Evolutionary conservation across 2,888 invertebrate genomes (phyloP).

Genomic region (Graphium colonna): DNA sequence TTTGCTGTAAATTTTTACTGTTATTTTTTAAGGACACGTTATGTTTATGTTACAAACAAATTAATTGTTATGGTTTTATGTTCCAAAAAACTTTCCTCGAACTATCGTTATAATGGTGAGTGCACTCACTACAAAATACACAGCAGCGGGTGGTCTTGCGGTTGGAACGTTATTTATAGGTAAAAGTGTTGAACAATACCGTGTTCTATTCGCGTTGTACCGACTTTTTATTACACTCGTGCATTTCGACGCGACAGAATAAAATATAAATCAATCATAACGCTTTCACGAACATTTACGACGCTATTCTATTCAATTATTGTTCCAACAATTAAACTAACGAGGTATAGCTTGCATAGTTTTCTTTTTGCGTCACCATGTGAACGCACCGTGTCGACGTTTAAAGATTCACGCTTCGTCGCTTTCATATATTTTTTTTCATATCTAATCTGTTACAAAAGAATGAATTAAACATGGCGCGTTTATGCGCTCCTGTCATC

Average conservation of each 20-base stretch:
- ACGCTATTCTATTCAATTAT: too few relatives aligned
- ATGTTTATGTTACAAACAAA: too few relatives aligned
- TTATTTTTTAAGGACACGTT: too few relatives aligned
- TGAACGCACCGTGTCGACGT: neutral
- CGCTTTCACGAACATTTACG: conserved; percentile 12
- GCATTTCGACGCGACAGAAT: neutral
- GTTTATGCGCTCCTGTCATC: conserved; percentile 12
- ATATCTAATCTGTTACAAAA: conserved; percentile 8
- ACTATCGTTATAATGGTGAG: too few relatives aligned
- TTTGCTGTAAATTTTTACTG: too few relatives aligned
- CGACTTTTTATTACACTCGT: neutral
- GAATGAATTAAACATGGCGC: conserved; percentile 12
- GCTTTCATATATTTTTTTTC: conserved; percentile 12
- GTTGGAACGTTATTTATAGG: conserved; percentile 10
- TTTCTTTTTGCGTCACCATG: conserved; percentile 2
- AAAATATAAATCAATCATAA: conserved; percentile 8
- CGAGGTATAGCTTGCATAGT: neutral
- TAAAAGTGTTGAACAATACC: conserved; percentile 21
- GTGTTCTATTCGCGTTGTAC: conserved; percentile 9
- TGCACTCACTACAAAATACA: conserved; percentile 1
- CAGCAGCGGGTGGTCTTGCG: conserved; percentile 8
- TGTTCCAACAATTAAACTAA: conserved; percentile 10
- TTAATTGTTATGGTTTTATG: too few relatives aligned
- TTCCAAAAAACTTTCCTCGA: too few relatives aligned
- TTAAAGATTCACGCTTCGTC: neutral